phyloP scores from a whole-genome alignment of 2,888 invertebrate genomes.

The Ischnura elegans region DNA sequence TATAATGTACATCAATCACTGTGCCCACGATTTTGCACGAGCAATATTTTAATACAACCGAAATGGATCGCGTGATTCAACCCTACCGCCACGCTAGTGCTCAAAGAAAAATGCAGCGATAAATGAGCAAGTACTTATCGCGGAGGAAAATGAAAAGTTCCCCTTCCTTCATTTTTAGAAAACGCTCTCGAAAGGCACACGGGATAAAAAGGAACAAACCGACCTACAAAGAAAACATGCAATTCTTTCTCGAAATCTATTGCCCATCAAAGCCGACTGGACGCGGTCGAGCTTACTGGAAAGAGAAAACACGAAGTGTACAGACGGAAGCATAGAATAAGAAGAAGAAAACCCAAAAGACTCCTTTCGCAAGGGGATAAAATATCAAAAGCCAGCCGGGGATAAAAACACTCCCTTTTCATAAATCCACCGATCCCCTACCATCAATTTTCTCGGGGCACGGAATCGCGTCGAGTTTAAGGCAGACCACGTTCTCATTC shows the following conservation, averaged over 20 bases:
- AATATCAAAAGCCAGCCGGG: neutral
- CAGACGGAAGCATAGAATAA: neutral
- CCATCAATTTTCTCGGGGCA: neutral
- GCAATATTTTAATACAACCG: conserved; percentile 14
- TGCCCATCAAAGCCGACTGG: conserved; percentile 1
- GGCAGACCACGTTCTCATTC: conserved; percentile 11
- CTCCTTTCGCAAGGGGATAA: neutral
- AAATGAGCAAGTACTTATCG: conserved; percentile 26
- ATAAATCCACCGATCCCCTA: neutral
- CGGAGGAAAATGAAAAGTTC: neutral
- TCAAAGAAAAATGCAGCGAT: conserved; percentile 24
- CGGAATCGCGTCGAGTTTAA: neutral
- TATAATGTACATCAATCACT: neutral
- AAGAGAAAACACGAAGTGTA: neutral
- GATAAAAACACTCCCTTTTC: neutral
- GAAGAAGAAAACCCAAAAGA: neutral
- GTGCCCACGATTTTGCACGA: neutral
- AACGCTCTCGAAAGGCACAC: neutral
- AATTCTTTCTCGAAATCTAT: conserved; percentile 7
- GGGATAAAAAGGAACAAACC: neutral
- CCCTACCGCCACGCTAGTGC: neutral
- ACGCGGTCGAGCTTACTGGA: neutral
- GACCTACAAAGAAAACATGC: conserved; percentile 1
- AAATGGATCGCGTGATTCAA: neutral
- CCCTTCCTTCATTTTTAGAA: neutral